Evolutionary conservation across 2,797 vertebrate species (phyloP), one percentile per base, ranked within the genome.

Genomic region (Sebastolobus alascanus): DNA sequence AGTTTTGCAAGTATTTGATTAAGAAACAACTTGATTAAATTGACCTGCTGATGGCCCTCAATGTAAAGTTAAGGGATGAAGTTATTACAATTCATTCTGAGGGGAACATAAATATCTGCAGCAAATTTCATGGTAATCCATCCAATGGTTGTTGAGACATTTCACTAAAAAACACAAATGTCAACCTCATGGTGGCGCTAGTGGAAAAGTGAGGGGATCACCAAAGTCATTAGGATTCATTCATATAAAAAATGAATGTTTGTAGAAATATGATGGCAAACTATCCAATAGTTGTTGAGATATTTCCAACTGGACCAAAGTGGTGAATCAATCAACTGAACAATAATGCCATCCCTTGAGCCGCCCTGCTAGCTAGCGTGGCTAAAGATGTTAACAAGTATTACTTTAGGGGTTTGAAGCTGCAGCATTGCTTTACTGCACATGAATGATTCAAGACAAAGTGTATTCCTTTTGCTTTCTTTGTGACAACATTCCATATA

Each of bases 271-370:
- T 33, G 29, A 20, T 8, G 31, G 29, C 2, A 60, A 60, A 9
- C 29, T 12, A 27, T 13, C 25, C 55, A 27, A 27, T 27, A 27
- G 55, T 18, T 60, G 59, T 60, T 59, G 56, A 59, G 56, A 59
- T 59, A 18, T 59, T 59, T 59, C 56, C 27, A 59, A 59, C 56
- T 31, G 27, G 8, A 59, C 27, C 56, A 59, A 31, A 9, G 56
- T 59, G 27, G 27, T 31, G 56, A 59, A 31, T 31, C 7, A 31
- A 31, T 16, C 14, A 9, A 59, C 14, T 9, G 8, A 1, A 59
- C 56, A 65, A 61, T 50, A 50, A 37, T 50, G 14, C 18, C 13
- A 33, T 46, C 43, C 43, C 43, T 65, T 59, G 50, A 71, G 76
- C 29, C n/a, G 18, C 14, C 37, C 10, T 11, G 7, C 31, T 18